Evolutionary conservation across 2,888 invertebrate genomes (phyloP), one percentile per base, ranked within the genome.

Genomic region (Lagria hirta): DNA sequence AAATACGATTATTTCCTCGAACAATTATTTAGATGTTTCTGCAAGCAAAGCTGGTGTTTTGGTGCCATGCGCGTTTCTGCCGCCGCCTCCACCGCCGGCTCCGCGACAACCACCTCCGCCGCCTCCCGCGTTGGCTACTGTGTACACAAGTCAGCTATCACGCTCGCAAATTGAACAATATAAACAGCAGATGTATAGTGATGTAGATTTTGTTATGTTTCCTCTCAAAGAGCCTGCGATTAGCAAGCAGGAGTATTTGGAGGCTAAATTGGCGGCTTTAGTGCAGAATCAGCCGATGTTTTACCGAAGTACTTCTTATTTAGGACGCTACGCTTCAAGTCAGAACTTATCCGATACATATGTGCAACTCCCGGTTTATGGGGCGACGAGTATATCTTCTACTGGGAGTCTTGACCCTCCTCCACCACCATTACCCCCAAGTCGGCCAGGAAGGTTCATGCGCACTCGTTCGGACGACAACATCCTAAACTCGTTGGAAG

Each of bases 121-220:
- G 41, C 74, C 75, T 28, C 80, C 84, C 1, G 84, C 83, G 23
- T 74, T 87, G 2, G 85, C 88, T 0, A 86, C 87, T 0, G 80
- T 84, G 1, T 84, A 84, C 58, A 79, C 83, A 18, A 81, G 80
- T 55, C 84, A 85, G 57, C 71, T 86, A 24, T 82, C 84, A 0
- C 74, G 83, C 10, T 83, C 84, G 13, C 91, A 90, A 64, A 84
- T 91, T 48, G 88, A 90, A 51, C 85, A 89, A 62, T 93, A 90
- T 61, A 88, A 90, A 59, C 89, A 90, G 62, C 92, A 92, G 65
- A 77, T 93, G 41, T 90, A 89, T 61, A 92, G 92, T 47, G 92
- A 93, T 63, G 89, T 90, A 2, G 92, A 93, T 70, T 93, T 90
- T 63, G 92, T 93, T 4, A 89, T 92, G 67, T 93, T 91, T 64